Evolutionary conservation across 1,140 invertebrate species (phyloP).

Genomic region (Antheraea mylitta): DNA sequence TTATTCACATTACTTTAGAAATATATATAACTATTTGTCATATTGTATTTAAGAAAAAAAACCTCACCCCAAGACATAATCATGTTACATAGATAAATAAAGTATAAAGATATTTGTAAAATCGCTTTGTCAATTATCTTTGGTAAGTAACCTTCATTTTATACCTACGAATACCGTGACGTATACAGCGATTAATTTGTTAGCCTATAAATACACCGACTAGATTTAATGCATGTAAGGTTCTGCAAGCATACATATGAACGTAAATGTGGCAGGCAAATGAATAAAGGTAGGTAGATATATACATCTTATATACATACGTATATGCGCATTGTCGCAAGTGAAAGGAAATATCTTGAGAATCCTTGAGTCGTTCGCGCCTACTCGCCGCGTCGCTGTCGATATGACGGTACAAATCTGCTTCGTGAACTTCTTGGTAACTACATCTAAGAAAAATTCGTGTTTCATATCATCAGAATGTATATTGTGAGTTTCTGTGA

Average conservation of each 20-base stretch:
- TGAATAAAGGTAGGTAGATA: conserved; percentile 13
- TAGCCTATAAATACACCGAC: conserved; percentile 20
- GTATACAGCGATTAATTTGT: conserved; percentile 16
- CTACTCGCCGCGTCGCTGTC: conserved; percentile 49
- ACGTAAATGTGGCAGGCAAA: conserved; percentile 19
- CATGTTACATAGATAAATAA: background rate
- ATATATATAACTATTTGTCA: too few relatives aligned
- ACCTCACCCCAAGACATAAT: too few relatives aligned
- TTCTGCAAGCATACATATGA: conserved; percentile 9
- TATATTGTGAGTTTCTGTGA: background rate
- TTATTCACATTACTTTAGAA: too few relatives aligned
- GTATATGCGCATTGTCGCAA: conserved; percentile 65
- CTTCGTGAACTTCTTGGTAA: conserved; percentile 29
- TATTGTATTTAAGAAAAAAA: too few relatives aligned
- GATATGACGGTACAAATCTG: conserved; percentile 35
- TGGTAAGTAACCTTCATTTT: background rate
- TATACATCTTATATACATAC: conserved; percentile 41
- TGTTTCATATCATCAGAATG: conserved; percentile 17
- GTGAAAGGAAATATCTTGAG: conserved; percentile 77
- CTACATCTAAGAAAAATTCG: conserved; percentile 35
- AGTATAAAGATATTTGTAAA: background rate
- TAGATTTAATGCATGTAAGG: conserved; percentile 10
- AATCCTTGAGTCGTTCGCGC: conserved; percentile 72
- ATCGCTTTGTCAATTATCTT: background rate
- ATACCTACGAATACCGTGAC: conserved; percentile 6